These are phyloP conservation scores for Serilophus lunatus DNA, from an alignment of 2,113 vertebrate species.

Conservation along the genomic window DNA sequence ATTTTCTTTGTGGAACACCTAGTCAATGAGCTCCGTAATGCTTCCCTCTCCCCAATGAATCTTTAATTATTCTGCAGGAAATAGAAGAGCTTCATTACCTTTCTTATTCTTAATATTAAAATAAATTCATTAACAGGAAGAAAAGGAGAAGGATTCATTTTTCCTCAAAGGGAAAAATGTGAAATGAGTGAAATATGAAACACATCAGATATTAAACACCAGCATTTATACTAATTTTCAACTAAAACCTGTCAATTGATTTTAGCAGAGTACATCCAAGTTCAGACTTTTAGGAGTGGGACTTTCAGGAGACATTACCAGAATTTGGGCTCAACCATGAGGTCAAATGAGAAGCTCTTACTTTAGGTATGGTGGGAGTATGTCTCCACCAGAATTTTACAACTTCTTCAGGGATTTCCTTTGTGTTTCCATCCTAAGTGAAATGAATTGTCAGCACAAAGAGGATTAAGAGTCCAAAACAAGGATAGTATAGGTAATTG, in stretches of 20 bases:
- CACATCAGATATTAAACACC: not conserved
- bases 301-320: not conserved
- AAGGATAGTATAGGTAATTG: not conserved
- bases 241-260: not conserved
- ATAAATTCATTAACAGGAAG: constrained; percentile 10
- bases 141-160: not conserved
- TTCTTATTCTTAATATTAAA: not conserved
- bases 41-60: not conserved
- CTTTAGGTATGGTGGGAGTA: rapidly evolving
- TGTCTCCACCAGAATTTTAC: not conserved
- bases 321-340: not conserved
- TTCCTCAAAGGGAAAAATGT: not conserved
- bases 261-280: not conserved
- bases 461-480: not conserved
- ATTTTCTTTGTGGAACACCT: not conserved
- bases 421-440: not conserved
- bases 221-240: not conserved
- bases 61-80: constrained; percentile 29
- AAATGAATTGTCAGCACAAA: not conserved
- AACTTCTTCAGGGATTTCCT: not conserved
- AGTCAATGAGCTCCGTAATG: not conserved
- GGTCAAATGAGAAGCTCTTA: not conserved
- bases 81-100: not conserved
- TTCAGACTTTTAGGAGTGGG: not conserved
- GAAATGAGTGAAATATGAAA: not conserved